Conservation (phyloP, 2,797 vertebrate genomes). For the Danio aesculapii region DNA sequence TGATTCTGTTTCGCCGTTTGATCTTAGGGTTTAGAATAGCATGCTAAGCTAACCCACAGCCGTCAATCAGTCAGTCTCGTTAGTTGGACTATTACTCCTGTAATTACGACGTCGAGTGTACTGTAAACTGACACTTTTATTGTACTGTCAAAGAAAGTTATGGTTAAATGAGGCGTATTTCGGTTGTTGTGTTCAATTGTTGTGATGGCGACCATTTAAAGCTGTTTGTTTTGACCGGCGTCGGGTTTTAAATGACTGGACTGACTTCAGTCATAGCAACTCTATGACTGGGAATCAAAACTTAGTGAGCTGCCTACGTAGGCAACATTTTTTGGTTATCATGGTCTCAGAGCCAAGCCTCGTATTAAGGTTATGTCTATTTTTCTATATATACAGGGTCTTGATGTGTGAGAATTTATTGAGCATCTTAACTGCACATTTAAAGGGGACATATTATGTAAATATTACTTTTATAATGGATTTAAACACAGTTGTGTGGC, state of each 20-base stretch:
- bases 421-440: too few species aligned
- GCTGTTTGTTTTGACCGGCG: slow-evolving; percentile 27
- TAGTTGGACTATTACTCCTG: not conserved
- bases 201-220: not conserved
- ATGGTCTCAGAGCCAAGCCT: not conserved
- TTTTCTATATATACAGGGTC: too few species aligned
- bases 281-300: not conserved
- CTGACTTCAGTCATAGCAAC: slow-evolving; percentile 10
- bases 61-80: slow-evolving; percentile 9
- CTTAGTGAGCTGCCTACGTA: not conserved
- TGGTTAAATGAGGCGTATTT: not conserved
- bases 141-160: not conserved
- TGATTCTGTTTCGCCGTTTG: not conserved
- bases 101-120: not conserved
- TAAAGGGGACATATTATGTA: too few species aligned
- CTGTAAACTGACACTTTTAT: not conserved
- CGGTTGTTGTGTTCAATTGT: not conserved
- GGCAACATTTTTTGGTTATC: not conserved
- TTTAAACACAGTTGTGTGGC: too few species aligned
- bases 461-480: too few species aligned
- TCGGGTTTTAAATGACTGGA: slow-evolving; percentile 40
- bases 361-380: too few species aligned
- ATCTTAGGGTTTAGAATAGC: slow-evolving; percentile 13
- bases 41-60: slow-evolving; percentile 35
- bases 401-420: too few species aligned